These are phyloP conservation scores for Pseudachorutes palmiensis DNA, from an alignment of 1,140 invertebrate species.

Conservation along the genomic window DNA sequence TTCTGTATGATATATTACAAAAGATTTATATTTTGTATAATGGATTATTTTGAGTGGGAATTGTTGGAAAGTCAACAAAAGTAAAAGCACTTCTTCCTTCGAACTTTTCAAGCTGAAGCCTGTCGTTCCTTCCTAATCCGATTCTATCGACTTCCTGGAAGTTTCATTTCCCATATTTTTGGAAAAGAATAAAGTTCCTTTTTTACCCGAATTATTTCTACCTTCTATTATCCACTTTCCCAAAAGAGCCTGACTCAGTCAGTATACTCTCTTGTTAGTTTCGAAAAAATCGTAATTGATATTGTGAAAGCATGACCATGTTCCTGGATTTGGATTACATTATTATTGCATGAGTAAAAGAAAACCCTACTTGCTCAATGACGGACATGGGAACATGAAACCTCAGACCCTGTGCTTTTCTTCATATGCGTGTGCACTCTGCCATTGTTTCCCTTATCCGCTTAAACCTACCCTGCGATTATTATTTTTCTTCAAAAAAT, in stretches of 20 bases:
- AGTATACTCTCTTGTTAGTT: neutral
- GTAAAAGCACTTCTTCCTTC: constrained; percentile 5
- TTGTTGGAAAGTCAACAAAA: constrained; percentile 9
- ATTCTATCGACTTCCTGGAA: constrained; percentile 11
- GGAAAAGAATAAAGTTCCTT: neutral
- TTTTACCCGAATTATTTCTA: neutral
- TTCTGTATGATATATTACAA: neutral
- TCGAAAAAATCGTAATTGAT: constrained; percentile 8
- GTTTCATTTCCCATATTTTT: neutral
- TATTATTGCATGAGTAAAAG: constrained; percentile 1
- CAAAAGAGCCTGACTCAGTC: neutral
- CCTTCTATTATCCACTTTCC: neutral
- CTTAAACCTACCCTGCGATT: constrained; percentile 6
- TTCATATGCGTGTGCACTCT: neutral
- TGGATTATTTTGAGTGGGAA: constrained; percentile 13
- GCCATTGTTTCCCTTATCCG: constrained; percentile 4
- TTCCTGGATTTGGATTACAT: constrained; percentile 14
- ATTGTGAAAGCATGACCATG: constrained; percentile 11
- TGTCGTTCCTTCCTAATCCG: neutral
- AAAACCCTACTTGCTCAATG: neutral
- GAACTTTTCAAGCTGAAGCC: neutral
- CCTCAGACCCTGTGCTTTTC: neutral
- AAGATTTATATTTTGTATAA: neutral
- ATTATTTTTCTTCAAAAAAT: neutral
- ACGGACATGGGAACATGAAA: neutral